A percentile compares a stretch with the other conserved stretches of the same genome.
phyloP scores from a whole-genome alignment of 35 echinoderm and acorn worm genomes.

The Stichopus chloronotus region DNA sequence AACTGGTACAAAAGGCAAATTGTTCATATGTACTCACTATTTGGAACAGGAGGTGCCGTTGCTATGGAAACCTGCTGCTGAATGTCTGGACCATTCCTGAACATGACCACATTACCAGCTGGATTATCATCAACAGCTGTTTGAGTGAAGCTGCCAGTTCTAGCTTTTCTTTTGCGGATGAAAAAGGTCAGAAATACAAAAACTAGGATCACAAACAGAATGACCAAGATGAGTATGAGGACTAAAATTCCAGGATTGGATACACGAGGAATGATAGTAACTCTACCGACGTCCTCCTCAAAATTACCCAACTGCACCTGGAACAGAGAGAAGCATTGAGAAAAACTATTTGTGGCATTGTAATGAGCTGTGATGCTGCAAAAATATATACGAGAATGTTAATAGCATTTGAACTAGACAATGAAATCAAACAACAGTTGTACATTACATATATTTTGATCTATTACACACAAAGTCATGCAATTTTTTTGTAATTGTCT shows the following conservation, averaged over 20 bases:
- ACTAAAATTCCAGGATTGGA: not conserved
- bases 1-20: too few relatives aligned
- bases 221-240: not conserved
- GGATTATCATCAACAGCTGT: not conserved
- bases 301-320: conserved; percentile 56
- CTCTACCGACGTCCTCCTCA: conserved; percentile 16
- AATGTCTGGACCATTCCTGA: not conserved
- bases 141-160: not conserved
- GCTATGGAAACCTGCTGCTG: not conserved
- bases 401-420: too few relatives aligned
- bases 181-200: conserved; percentile 20
- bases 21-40: not conserved
- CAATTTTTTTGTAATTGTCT: too few relatives aligned
- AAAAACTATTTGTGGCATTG: not conserved
- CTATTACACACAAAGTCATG: too few relatives aligned
- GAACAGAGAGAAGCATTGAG: not conserved
- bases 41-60: not conserved
- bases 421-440: too few relatives aligned
- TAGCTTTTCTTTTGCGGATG: conserved; percentile 18
- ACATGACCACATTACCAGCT: not conserved
- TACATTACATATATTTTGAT: too few relatives aligned
- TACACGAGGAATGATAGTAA: conserved; percentile 28
- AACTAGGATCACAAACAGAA: not conserved
- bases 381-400: too few relatives aligned
- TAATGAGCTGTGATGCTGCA: too few relatives aligned